Evolutionary conservation across 2,888 invertebrate species (phyloP).

Genomic region (Aphidoletes aphidimyza): DNA sequence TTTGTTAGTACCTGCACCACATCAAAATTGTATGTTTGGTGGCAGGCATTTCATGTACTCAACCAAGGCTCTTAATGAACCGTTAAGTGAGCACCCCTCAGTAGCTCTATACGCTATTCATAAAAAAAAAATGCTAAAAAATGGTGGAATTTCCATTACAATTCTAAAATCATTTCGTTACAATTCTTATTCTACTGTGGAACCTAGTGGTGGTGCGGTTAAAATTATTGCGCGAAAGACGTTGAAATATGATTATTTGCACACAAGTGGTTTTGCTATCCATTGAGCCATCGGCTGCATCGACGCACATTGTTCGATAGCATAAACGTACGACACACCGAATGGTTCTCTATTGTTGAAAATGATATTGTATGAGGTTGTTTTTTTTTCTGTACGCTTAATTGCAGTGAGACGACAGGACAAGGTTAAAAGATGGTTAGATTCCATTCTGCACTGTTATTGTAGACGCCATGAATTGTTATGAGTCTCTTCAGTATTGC

Average conservation of each 20-base stretch:
- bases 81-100: slow-evolving; percentile 46
- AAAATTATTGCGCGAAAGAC: not conserved
- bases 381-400: not conserved
- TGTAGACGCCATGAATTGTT: not conserved
- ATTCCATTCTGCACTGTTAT: not conserved
- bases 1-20: slow-evolving; percentile 29
- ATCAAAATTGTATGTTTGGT: too few species aligned
- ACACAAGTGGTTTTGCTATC: slow-evolving; percentile 10
- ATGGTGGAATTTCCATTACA: not conserved
- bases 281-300: not conserved
- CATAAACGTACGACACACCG: not conserved
- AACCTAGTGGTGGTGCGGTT: slow-evolving; percentile 9
- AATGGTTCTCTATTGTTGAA: not conserved
- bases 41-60: not conserved
- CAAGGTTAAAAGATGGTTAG: not conserved
- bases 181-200: not conserved
- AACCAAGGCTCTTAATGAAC: slow-evolving; percentile 16
- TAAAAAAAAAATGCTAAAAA: not conserved
- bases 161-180: slow-evolving; percentile 10
- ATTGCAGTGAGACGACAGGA: not conserved
- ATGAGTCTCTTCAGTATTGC: not conserved
- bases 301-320: not conserved
- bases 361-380: not conserved
- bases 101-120: not conserved
- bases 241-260: slow-evolving; percentile 41